Evolutionary conservation across 2,113 vertebrate species (phyloP).

Genomic region (Pedionomus torquatus): DNA sequence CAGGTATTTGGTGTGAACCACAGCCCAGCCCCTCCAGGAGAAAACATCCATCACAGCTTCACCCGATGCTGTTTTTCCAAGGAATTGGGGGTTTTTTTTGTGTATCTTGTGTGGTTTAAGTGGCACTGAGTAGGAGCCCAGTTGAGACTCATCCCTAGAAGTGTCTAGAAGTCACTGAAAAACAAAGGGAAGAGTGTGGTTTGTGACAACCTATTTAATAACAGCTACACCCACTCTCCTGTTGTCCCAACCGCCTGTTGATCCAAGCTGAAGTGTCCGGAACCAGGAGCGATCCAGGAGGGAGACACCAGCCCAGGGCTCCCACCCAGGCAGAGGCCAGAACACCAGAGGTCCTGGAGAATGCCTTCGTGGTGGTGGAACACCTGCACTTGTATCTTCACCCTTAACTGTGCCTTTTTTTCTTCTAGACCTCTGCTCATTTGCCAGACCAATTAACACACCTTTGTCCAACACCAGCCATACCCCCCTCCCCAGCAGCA

Average conservation of each 20-base stretch:
- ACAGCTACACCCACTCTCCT: rapidly evolving
- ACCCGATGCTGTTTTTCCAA: not conserved
- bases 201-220: not conserved
- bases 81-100: not conserved
- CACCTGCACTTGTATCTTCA: not conserved
- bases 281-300: rapidly evolving
- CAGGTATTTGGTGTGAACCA: not conserved
- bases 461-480: rapidly evolving
- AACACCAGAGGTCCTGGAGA: not conserved
- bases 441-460: not conserved
- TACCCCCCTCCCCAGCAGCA: not conserved
- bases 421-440: not conserved
- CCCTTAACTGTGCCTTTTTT: not conserved
- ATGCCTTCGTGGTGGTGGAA: rapidly evolving
- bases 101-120: rapidly evolving
- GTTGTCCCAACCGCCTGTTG: rapidly evolving
- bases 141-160: too few species aligned
- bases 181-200: rapidly evolving
- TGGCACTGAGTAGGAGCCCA: not conserved
- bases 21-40: not conserved
- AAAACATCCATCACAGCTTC: not conserved
- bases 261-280: not conserved
- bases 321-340: not conserved
- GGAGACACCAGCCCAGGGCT: rapidly evolving
- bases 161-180: not conserved